These are phyloP conservation scores for Carassius carassius DNA, from an alignment of 2,113 vertebrate genomes.

Conservation along the genomic window DNA sequence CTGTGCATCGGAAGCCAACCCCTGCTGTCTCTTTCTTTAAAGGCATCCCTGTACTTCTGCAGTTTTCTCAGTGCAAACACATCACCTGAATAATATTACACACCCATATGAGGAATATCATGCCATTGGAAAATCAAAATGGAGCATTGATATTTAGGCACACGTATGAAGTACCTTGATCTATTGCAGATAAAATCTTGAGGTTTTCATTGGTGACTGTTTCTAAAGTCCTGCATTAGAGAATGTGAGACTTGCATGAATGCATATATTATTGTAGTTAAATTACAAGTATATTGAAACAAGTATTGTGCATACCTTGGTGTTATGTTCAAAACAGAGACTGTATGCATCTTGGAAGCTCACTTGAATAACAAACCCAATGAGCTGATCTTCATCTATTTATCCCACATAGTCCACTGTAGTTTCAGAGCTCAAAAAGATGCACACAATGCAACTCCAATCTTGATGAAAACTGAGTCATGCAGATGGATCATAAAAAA, in stretches of 20 bases:
- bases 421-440: not conserved
- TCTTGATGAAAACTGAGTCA: not conserved
- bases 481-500: not conserved
- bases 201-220: conserved; percentile 75
- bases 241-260: too few relatives aligned
- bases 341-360: conserved; percentile 80
- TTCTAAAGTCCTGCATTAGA: conserved; percentile 69
- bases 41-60: conserved; percentile 67
- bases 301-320: conserved; percentile 69
- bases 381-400: conserved; percentile 77
- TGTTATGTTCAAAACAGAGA: conserved; percentile 46
- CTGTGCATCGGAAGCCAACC: conserved; percentile 82
- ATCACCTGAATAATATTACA: conserved; percentile 70
- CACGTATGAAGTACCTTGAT: conserved; percentile 65
- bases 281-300: too few relatives aligned
- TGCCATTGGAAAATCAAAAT: not conserved
- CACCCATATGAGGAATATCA: not conserved
- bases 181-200: conserved; percentile 80
- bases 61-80: conserved; percentile 73
- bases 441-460: not conserved
- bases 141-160: not conserved
- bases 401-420: conserved; percentile 75
- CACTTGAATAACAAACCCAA: conserved; percentile 79
- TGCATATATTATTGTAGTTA: too few relatives aligned
- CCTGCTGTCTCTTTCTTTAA: conserved; percentile 80